Evolutionary conservation across 2,888 invertebrate species (phyloP), one percentile per base, ranked within the genome.

Genomic region (Euplagia quadripunctaria): DNA sequence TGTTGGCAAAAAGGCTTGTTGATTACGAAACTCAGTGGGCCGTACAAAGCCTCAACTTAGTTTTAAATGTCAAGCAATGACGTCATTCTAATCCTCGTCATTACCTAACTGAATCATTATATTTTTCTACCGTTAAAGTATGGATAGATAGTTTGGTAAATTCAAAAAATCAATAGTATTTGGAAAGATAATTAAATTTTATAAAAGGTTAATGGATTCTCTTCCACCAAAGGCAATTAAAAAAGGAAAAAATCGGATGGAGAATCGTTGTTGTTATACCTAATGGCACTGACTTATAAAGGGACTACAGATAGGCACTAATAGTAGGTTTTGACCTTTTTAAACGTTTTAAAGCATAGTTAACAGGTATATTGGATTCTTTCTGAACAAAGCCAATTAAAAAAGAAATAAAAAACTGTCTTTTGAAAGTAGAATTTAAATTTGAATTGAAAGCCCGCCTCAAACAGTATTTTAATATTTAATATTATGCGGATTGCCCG

Each of bases 61-160:
- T 61, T 66, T 69, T 74, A 83, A 81, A 83, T 81, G 79, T 74
- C 75, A 81, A 75, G n/a, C 7, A 11, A n/a, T 74, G 74, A 79
- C 73, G 76, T 72, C 74, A 83, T 43, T 17, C 51, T 46, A 68
- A 58, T 43, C 64, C 43, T 64, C 8, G 20, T 52, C n/a, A 64
- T 64, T 52, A 9, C 14, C 11, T n/a, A 64, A 64, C 52, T 51
- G 20, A 17, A 46, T 9, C 14, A 41, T 55, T 61, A 17, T 61
- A 61, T 31, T 61, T 61, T 61, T 1, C 31, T 61, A 6, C 6
- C 14, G 12, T 6, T 31, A 31, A 31, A 31, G 31, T 31, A 31
- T 31, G 2, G 31, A 31, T 31, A 31, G 31, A 31, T 31, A 31
- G 31, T 31, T 31, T 31, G 31, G 31, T 31, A 31, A 31, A 31